These are phyloP conservation scores for Limnephilus marmoratus DNA, from an alignment of 2,888 invertebrate genomes.

Conservation along the genomic window DNA sequence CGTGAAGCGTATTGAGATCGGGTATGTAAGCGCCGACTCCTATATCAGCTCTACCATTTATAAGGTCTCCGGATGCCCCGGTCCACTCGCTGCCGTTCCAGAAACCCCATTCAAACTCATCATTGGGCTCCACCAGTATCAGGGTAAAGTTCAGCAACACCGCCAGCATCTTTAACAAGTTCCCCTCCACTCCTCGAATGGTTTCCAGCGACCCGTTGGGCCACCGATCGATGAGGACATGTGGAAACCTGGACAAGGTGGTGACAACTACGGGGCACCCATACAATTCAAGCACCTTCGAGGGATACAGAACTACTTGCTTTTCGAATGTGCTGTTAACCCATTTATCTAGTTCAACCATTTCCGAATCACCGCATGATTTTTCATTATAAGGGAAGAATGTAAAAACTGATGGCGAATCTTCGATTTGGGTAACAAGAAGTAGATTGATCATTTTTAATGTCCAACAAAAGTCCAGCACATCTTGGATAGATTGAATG, in stretches of 20 bases:
- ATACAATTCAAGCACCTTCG: constrained; percentile 52
- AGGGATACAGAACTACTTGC: constrained; percentile 49
- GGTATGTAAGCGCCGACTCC: constrained; percentile 58
- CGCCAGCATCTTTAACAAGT: constrained; percentile 53
- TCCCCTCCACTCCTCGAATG: constrained; percentile 56
- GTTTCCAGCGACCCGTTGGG: constrained; percentile 27
- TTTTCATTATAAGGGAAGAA: constrained; percentile 57
- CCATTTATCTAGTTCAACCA: constrained; percentile 59
- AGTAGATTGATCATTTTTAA: constrained; percentile 58
- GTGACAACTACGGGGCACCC: constrained; percentile 54
- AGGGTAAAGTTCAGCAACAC: constrained; percentile 58
- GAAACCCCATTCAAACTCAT: constrained; percentile 57
- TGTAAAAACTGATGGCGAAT: constrained; percentile 47
- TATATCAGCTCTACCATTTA: constrained; percentile 60
- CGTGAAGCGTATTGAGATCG: constrained; percentile 17
- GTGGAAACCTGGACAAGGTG: constrained; percentile 52
- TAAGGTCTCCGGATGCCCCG: constrained; percentile 60
- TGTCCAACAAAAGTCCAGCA: constrained; percentile 57
- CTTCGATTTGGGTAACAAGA: constrained; percentile 38
- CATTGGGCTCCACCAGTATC: constrained; percentile 38
- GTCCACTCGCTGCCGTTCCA: constrained; percentile 59
- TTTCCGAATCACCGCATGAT: constrained; percentile 46
- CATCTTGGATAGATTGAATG: constrained; percentile 46
- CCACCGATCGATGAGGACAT: constrained; percentile 36
- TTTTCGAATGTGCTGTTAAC: constrained; percentile 54